Base-by-base conservation (phyloP, 2,113 vertebrate species). In the Mesembrinibis cayennensis region DNA sequence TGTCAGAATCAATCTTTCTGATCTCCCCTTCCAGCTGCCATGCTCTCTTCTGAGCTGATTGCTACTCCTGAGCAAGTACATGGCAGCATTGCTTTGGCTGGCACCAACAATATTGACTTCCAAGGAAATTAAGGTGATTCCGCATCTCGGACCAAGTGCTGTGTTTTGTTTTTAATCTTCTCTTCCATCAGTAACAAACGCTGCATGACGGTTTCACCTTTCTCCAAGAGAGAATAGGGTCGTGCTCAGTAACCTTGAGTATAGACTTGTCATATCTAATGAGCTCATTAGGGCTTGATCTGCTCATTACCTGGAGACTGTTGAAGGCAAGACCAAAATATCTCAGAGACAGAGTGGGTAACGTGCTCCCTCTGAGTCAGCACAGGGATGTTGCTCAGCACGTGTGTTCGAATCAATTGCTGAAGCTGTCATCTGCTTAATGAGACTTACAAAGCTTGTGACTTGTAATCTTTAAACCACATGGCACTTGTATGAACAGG, bases 201-300 rank as follows among this genome's bases (percentile, higher is more conserved):
- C 82, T 79, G 27, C 29, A 4, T 61, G 61, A 72, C 10, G 7
- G 52, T 87, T 89, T 65, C 38, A 42, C 44, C 70, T 95, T 82
- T 65, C 32, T 92, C 26, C 45, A n/a, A 50, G 83, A 92, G 61
- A 76, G 47, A 84, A 42, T 23, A 79, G 40, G 70, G 81, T 82
- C 0, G 0, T 38, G 40, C 65, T 38, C 36, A n/a, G 47, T 89
- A 91, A 91, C 89, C 83, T 87, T 82, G 62, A 82, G 58, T 79
- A 79, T 22, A 56, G 73, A 53, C 70, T 76, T 93, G 89, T 94
- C 66, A 2, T 82, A 58, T 58, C 58, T 80, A n/a, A 80, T 93
- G 62, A 94, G 81, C 91, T 95, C 62, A 70, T 95, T 94, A 94
- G 84, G 71, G 53, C 73, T 89, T 91, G 85, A 93, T 95, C 83